Conservation (phyloP, 2,888 invertebrate species). For the Masnerella sp. region DNA sequence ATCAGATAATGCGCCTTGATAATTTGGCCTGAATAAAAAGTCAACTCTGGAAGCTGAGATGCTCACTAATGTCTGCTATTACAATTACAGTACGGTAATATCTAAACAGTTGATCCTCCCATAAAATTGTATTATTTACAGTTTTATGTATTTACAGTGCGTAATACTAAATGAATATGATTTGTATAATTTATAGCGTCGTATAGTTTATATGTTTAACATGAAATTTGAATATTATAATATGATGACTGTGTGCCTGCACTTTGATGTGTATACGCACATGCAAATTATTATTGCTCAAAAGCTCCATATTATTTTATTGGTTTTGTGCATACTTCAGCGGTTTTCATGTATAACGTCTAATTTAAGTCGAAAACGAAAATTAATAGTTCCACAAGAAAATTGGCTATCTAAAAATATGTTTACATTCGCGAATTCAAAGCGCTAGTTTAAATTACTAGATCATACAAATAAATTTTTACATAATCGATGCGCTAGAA, state of each 20-base stretch:
- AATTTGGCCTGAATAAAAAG: conserved; percentile 26
- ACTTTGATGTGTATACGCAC: conserved; percentile 15
- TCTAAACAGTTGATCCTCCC: conserved; percentile 32
- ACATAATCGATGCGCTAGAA: too few species aligned
- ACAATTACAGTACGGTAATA: conserved; percentile 35
- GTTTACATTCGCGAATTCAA: too few species aligned
- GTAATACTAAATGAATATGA: conserved; percentile 44
- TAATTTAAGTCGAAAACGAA: conserved; percentile 39
- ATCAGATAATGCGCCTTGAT: conserved; percentile 26
- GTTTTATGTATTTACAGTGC: conserved; percentile 38
- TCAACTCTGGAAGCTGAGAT: conserved; percentile 17
- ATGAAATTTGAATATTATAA: conserved; percentile 41
- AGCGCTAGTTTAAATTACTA: too few species aligned
- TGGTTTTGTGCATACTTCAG: conserved; percentile 57
- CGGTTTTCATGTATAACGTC: conserved; percentile 43
- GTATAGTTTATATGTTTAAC: conserved; percentile 36
- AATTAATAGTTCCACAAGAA: conserved; percentile 17
- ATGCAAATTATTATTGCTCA: conserved; percentile 53
- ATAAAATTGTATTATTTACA: conserved; percentile 50
- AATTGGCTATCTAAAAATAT: conserved; percentile 16
- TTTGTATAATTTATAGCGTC: conserved; percentile 35
- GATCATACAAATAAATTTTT: conserved; percentile 5
- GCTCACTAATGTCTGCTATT: conserved; percentile 31
- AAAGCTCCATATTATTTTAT: conserved; percentile 47
- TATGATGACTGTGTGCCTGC: conserved; percentile 17